These are phyloP conservation scores for Valencia hispanica DNA, from an alignment of 2,797 vertebrate genomes.

Conservation along the genomic window DNA sequence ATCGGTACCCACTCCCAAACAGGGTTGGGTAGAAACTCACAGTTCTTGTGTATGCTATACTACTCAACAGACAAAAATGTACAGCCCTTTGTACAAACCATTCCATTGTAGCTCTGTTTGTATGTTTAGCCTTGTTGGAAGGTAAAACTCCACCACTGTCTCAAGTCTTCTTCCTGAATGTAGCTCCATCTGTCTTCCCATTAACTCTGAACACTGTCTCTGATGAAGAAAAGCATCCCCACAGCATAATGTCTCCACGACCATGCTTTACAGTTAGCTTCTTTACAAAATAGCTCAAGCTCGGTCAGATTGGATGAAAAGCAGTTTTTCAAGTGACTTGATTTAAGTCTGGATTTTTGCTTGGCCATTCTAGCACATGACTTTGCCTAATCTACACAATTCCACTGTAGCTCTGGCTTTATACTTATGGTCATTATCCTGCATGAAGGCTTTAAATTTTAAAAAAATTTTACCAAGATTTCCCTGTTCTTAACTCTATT, in stretches of 20 bases:
- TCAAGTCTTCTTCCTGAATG: not conserved
- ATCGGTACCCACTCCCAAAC: slow-evolving; percentile 30
- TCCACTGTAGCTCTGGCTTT: not conserved
- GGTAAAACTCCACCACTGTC: not conserved
- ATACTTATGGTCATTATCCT: not conserved
- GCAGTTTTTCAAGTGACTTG: not conserved
- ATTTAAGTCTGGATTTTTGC: not conserved
- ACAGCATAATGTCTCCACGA: not conserved
- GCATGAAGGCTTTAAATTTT: not conserved
- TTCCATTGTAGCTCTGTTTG: not conserved
- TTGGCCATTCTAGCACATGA: not conserved
- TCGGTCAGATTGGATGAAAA: not conserved
- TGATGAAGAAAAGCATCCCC: not conserved
- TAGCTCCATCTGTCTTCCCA: not conserved
- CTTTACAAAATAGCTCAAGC: not conserved
- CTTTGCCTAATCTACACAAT: not conserved
- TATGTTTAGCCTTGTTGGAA: not conserved
- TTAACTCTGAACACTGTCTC: not conserved
- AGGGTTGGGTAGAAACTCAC: slow-evolving; percentile 49
- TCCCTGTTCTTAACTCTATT: not conserved
- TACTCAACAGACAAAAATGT: slow-evolving; percentile 26
- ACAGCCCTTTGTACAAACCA: slow-evolving; percentile 5
- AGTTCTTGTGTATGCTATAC: slow-evolving; percentile 16
- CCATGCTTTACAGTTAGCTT: not conserved
- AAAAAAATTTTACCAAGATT: no score